These are phyloP conservation scores for Brachionus angularis DNA, from an alignment of 1,140 invertebrate genomes.

Conservation along the genomic window DNA sequence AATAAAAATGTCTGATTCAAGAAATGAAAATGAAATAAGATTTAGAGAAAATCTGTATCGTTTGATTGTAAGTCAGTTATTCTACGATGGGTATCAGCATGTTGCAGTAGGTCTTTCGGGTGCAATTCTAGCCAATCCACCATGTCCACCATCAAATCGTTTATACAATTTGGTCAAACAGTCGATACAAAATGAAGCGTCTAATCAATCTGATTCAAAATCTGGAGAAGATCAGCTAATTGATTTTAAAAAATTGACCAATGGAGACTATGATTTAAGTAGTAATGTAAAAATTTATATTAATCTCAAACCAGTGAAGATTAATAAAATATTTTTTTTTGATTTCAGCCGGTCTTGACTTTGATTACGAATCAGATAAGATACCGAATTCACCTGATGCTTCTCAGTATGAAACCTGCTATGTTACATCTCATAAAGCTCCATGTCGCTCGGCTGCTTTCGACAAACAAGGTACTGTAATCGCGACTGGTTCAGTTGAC, in stretches of 20 bases:
- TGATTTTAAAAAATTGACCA: conserved; percentile 35
- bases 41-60: conserved; percentile 43
- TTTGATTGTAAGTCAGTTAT: conserved; percentile 63
- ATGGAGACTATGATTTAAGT: neutral
- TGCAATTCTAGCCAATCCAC: conserved; percentile 66
- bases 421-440: conserved; percentile 96
- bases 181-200: conserved; percentile 73
- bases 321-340: no score
- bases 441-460: conserved; percentile 90
- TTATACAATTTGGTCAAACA: conserved; percentile 76
- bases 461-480: conserved; percentile 76
- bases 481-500: conserved; percentile 94
- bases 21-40: conserved; percentile 13
- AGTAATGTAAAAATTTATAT: neutral
- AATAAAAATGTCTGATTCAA: no score
- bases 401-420: conserved; percentile 92
- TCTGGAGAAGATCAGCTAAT: no score
- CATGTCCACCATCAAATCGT: conserved; percentile 89
- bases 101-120: conserved; percentile 76
- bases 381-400: conserved; percentile 82
- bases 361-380: conserved; percentile 93
- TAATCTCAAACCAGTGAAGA: no score
- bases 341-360: conserved; percentile 66
- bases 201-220: conserved; percentile 48
- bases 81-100: conserved; percentile 80